Percentiles rank a stretch among this genome's conserved stretches.
Evolutionary conservation across 2,888 invertebrate genomes (phyloP).

Genomic region (Amphipoea lucens): DNA sequence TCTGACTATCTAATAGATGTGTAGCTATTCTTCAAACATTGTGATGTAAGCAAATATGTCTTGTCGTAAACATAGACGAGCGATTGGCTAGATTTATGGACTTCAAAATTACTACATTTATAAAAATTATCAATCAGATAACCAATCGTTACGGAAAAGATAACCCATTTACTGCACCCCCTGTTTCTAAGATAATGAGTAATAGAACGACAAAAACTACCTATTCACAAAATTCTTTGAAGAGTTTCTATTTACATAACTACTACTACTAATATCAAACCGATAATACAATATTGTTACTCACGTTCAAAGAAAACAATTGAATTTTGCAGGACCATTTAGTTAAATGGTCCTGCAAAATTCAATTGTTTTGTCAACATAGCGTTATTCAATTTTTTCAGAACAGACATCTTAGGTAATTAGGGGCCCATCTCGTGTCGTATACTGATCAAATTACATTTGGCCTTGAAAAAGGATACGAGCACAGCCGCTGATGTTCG

Average conservation of each 20-base stretch:
- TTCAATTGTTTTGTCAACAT: slow-evolving; percentile 5
- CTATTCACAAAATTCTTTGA: slow-evolving; percentile 3
- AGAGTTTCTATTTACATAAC: slow-evolving; percentile 1
- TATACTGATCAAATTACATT: slow-evolving; percentile 33
- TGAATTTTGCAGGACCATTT: slow-evolving; percentile 7
- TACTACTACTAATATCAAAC: not conserved
- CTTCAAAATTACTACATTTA: slow-evolving; percentile 18
- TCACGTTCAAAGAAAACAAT: slow-evolving; percentile 16
- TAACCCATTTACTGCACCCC: slow-evolving; percentile 29
- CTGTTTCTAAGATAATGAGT: not conserved
- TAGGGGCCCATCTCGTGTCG: slow-evolving; percentile 12
- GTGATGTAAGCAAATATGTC: slow-evolving; percentile 10
- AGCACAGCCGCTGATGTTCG: not conserved
- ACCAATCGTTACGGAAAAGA: slow-evolving; percentile 37
- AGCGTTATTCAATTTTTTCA: slow-evolving; percentile 12
- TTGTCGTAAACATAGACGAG: not conserved
- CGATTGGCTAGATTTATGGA: not conserved
- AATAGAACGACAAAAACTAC: not conserved
- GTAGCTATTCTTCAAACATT: slow-evolving; percentile 18
- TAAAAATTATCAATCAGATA: slow-evolving; percentile 37
- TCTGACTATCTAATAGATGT: not conserved
- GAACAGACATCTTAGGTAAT: slow-evolving; percentile 27
- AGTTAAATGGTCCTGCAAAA: no score
- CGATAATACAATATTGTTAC: not conserved
- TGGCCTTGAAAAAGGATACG: slow-evolving; percentile 19